Conservation (phyloP, 2,888 invertebrate genomes). For the Eristalis intricaria region DNA sequence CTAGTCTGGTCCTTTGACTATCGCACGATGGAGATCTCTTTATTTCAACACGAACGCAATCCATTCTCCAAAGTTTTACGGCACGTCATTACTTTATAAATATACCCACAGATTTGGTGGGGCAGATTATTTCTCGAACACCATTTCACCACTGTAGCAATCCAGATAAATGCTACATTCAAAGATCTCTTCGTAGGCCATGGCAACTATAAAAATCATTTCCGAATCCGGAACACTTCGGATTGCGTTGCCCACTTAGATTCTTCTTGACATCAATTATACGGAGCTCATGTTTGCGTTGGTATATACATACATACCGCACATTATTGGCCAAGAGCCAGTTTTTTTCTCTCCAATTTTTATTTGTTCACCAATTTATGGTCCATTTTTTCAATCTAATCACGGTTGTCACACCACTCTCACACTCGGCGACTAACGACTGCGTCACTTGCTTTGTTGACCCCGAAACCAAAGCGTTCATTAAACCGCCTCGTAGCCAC, state of each 20-base stretch:
- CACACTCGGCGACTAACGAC: background rate
- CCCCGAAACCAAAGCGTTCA: slow-evolving; percentile 24
- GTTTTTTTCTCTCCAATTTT: background rate
- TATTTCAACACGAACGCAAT: too few species aligned
- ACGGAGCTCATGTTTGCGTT: background rate
- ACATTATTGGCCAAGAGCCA: background rate
- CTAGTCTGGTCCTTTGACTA: too few species aligned
- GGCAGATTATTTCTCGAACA: too few species aligned
- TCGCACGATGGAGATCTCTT: too few species aligned
- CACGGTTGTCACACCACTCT: slow-evolving; percentile 12
- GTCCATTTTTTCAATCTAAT: slow-evolving; percentile 16
- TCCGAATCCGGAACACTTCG: background rate
- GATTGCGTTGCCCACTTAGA: background rate
- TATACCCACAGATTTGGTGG: too few species aligned
- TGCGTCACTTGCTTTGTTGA: slow-evolving; percentile 2
- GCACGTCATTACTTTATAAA: too few species aligned
- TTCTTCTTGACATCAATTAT: background rate
- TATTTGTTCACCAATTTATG: slow-evolving; percentile 17
- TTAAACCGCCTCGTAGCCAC: slow-evolving; percentile 31
- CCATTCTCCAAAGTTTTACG: too few species aligned
- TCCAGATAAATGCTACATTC: too few species aligned
- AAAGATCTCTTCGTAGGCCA: background rate
- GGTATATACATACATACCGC: background rate
- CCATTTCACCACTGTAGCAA: too few species aligned
- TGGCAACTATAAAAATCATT: background rate